A percentile compares a stretch with the other conserved stretches of the same genome.
phyloP scores from a whole-genome alignment of 1,140 invertebrate genomes.

The Bombyx mandarina region DNA sequence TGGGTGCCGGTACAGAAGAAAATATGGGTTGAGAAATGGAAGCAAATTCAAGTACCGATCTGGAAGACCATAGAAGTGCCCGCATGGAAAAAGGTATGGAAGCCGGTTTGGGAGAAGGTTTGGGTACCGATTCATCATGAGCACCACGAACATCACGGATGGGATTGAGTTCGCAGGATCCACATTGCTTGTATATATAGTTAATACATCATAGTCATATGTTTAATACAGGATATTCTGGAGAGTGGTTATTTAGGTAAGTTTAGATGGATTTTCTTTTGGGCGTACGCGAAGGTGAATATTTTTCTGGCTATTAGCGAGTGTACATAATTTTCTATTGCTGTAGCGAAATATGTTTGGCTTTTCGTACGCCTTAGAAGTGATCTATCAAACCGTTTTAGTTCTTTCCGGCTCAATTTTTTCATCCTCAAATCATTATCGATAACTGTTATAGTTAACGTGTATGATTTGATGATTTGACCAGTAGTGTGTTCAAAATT shows the following conservation, averaged over 20 bases:
- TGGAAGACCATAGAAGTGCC: conserved; percentile 80
- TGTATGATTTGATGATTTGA: background rate
- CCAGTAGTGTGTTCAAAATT: background rate
- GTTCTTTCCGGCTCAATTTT: background rate
- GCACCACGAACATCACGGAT: conserved; percentile 71
- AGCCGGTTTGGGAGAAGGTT: conserved; percentile 82
- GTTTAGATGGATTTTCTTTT: conserved; percentile 27
- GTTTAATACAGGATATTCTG: conserved; percentile 44
- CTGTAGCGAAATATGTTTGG: conserved; percentile 30
- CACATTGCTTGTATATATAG: conserved; percentile 47
- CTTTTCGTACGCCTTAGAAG: conserved; percentile 37
- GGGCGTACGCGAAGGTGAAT: conserved; percentile 42
- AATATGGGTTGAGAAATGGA: conserved; percentile 84
- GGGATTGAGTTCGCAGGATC: conserved; percentile 70
- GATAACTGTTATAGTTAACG: background rate
- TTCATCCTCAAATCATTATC: background rate
- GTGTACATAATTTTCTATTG: conserved; percentile 18
- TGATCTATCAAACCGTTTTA: background rate
- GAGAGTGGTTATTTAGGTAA: conserved; percentile 27
- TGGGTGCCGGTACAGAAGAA: conserved; percentile 84
- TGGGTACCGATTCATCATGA: conserved; percentile 77
- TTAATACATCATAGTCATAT: conserved; percentile 45
- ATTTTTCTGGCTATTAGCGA: conserved; percentile 12
- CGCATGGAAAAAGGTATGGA: conserved; percentile 82
- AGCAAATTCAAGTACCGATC: conserved; percentile 75